These are phyloP conservation scores for Siderastrea siderea DNA, from an alignment of 92 coral and sea anemone species.

Conservation along the genomic window DNA sequence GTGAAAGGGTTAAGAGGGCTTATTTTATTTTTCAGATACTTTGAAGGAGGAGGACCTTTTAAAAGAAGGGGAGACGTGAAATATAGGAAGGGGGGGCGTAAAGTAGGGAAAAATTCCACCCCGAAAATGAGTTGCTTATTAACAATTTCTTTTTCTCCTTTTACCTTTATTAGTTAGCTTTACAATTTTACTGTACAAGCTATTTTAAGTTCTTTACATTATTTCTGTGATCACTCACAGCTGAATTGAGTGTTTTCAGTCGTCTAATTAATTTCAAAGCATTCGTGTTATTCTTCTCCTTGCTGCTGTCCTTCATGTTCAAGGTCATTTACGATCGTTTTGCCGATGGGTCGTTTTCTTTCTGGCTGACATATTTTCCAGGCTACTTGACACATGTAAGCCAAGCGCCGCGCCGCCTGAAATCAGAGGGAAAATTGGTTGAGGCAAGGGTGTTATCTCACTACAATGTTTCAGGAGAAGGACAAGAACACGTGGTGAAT, in stretches of 20 bases:
- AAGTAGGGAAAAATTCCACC: too few species aligned
- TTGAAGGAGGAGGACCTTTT: too few species aligned
- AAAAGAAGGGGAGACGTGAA: too few species aligned
- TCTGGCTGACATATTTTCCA: background rate
- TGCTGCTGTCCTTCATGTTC: background rate
- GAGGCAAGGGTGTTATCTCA: too few species aligned
- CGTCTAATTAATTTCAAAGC: background rate
- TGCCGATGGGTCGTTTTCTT: background rate
- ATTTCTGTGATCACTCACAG: background rate
- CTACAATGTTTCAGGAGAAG: too few species aligned
- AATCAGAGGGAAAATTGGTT: background rate
- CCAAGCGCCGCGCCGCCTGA: constrained; percentile 21
- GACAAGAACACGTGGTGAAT: too few species aligned
- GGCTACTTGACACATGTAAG: constrained; percentile 27
- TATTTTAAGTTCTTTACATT: background rate
- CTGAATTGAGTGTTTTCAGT: background rate
- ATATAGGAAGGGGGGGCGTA: too few species aligned
- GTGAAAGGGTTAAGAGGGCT: too few species aligned
- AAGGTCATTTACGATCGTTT: background rate
- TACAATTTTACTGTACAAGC: background rate
- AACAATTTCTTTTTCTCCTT: background rate
- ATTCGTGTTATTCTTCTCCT: background rate
- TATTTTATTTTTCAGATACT: too few species aligned
- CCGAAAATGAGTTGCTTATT: too few species aligned
- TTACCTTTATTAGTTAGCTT: background rate